Evolutionary conservation across 2,888 invertebrate genomes (phyloP).

Genomic region (Nasonovia ribisnigri): DNA sequence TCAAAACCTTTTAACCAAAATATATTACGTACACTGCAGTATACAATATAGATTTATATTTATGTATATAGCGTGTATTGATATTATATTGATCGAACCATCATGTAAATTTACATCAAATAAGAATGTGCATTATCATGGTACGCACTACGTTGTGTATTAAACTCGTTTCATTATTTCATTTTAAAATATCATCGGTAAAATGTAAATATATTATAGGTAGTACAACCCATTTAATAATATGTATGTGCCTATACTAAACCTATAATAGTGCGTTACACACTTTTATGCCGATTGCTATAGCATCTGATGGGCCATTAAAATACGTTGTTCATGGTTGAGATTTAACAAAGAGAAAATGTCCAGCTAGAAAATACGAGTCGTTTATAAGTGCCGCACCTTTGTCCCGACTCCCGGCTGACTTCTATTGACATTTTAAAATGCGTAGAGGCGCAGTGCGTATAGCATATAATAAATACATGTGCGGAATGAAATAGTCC

Average conservation of each 20-base stretch:
- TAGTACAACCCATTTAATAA: background rate
- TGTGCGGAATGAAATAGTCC: background rate
- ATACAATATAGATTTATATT: background rate
- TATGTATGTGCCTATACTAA: background rate
- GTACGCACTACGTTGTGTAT: slow-evolving; percentile 4
- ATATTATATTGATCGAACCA: slow-evolving; percentile 36
- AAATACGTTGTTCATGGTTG: slow-evolving; percentile 13
- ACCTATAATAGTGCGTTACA: background rate
- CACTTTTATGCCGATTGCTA: slow-evolving; percentile 11
- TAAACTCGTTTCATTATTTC: slow-evolving; percentile 27
- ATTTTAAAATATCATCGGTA: slow-evolving; percentile 27
- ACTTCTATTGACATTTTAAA: slow-evolving; percentile 27
- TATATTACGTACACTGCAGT: background rate
- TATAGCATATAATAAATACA: background rate
- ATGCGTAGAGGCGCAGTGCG: background rate
- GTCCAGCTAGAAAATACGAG: background rate
- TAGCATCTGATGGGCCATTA: background rate
- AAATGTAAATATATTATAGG: slow-evolving; percentile 31
- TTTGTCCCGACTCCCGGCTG: background rate
- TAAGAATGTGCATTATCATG: slow-evolving; percentile 31
- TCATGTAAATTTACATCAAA: slow-evolving; percentile 24
- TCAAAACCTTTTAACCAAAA: slow-evolving; percentile 37
- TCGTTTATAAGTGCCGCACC: slow-evolving; percentile 30
- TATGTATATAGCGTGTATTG: background rate
- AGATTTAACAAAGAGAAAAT: slow-evolving; percentile 39